A percentile compares a stretch with the other conserved stretches of the same genome.
phyloP scores from a whole-genome alignment of 2,888 invertebrate genomes.

The Xestoiulus laeticollis region DNA sequence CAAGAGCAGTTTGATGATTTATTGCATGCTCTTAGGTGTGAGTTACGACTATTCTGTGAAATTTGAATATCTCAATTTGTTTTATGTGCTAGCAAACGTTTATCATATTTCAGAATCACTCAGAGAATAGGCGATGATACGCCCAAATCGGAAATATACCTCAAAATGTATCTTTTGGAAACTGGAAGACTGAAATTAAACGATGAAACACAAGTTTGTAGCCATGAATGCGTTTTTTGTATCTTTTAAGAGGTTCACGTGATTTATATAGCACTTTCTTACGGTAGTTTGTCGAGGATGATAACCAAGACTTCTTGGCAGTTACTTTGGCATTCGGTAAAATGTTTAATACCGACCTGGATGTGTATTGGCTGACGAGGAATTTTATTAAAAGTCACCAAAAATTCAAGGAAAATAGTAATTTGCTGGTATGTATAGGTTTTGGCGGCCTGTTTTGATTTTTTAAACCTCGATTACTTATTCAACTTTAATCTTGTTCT shows the following conservation, averaged over 20 bases:
- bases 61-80: not conserved
- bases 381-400: slow-evolving; percentile 77
- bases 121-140: slow-evolving; percentile 73
- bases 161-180: slow-evolving; percentile 84
- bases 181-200: slow-evolving; percentile 72
- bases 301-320: slow-evolving; percentile 64
- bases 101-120: slow-evolving; percentile 66
- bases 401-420: slow-evolving; percentile 69
- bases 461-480: slow-evolving; percentile 46
- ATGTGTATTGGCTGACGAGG: slow-evolving; percentile 84
- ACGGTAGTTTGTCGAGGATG: slow-evolving; percentile 57
- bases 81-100: not conserved
- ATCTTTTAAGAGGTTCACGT: not conserved
- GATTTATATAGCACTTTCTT: not conserved
- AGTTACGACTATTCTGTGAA: not conserved
- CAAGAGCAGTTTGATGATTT: slow-evolving; percentile 78
- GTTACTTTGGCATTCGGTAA: slow-evolving; percentile 77
- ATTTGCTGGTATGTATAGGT: slow-evolving; percentile 57
- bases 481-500: slow-evolving; percentile 57
- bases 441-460: not conserved
- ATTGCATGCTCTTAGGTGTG: slow-evolving; percentile 72
- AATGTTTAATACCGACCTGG: slow-evolving; percentile 77
- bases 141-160: slow-evolving; percentile 74
- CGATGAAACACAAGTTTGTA: slow-evolving; percentile 66
- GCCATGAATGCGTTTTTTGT: not conserved